These are phyloP conservation scores for Eumacrocentrus americanus DNA, from an alignment of 2,888 invertebrate species.

Conservation along the genomic window DNA sequence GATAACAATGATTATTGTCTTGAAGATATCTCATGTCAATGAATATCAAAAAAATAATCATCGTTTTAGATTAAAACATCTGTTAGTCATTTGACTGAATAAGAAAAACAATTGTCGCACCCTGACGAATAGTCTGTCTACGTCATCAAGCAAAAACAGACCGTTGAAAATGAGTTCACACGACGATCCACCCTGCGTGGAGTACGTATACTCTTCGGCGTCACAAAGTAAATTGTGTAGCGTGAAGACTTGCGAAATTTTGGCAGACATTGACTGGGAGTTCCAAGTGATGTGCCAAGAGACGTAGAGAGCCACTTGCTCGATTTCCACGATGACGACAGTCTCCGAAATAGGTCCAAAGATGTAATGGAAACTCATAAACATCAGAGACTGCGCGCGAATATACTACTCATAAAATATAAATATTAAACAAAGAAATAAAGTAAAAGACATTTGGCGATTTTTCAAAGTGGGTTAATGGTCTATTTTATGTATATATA, in stretches of 20 bases:
- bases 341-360: slow-evolving; percentile 1
- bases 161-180: neutral
- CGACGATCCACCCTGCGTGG: neutral
- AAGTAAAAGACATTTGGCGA: neutral
- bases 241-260: slow-evolving; percentile 9
- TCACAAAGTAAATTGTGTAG: neutral
- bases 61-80: too few species aligned
- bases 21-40: too few species aligned
- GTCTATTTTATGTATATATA: slow-evolving; percentile 7
- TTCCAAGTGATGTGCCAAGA: neutral
- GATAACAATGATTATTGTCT: too few species aligned
- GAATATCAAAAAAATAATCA: too few species aligned
- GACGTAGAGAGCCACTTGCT: slow-evolving; percentile 9
- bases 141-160: neutral
- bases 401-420: neutral
- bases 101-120: too few species aligned
- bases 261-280: neutral
- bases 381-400: neutral
- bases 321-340: slow-evolving; percentile 15
- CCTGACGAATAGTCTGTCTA: too few species aligned
- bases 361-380: neutral
- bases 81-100: too few species aligned
- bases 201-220: neutral
- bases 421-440: neutral
- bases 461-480: slow-evolving; percentile 1